These are phyloP conservation scores for Lepidurus arcticus DNA, from an alignment of 1,140 invertebrate species.

Conservation along the genomic window DNA sequence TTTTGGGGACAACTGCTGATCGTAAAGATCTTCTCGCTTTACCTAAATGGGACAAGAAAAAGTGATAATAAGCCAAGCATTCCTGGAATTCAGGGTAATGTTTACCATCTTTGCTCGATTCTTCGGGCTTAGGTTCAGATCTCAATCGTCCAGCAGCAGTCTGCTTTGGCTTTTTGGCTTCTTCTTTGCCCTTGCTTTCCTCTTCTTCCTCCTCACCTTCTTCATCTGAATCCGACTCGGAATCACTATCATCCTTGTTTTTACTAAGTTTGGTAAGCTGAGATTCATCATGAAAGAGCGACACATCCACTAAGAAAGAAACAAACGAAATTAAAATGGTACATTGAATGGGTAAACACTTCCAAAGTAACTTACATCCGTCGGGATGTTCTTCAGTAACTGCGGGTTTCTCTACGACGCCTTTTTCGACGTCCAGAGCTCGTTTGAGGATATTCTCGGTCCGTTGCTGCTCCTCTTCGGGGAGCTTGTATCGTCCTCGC, in stretches of 20 bases:
- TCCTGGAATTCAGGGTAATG: background rate
- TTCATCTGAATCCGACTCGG: conserved; percentile 35
- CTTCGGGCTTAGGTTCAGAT: background rate
- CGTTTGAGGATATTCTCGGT: conserved; percentile 77
- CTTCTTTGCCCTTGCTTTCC: background rate
- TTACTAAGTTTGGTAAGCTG: conserved; percentile 58
- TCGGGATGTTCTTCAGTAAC: conserved; percentile 79
- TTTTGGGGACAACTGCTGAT: conserved; percentile 22
- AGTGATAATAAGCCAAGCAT: background rate
- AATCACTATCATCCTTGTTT: conserved; percentile 29
- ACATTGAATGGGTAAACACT: conserved; percentile 31
- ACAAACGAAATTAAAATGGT: conserved; percentile 31
- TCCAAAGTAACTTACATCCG: conserved; percentile 60
- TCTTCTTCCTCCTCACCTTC: conserved; percentile 31
- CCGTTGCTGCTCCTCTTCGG: conserved; percentile 62
- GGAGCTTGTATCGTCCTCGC: conserved; percentile 59
- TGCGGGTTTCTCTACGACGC: conserved; percentile 55
- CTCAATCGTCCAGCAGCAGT: background rate
- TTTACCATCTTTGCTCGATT: conserved; percentile 6
- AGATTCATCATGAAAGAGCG: conserved; percentile 69
- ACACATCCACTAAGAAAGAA: conserved; percentile 63
- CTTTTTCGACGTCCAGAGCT: conserved; percentile 74
- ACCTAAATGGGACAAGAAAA: background rate
- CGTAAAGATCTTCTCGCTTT: conserved; percentile 24
- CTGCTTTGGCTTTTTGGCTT: background rate